These are phyloP conservation scores for Helleia helle DNA, from an alignment of 2,888 invertebrate genomes.

Conservation along the genomic window DNA sequence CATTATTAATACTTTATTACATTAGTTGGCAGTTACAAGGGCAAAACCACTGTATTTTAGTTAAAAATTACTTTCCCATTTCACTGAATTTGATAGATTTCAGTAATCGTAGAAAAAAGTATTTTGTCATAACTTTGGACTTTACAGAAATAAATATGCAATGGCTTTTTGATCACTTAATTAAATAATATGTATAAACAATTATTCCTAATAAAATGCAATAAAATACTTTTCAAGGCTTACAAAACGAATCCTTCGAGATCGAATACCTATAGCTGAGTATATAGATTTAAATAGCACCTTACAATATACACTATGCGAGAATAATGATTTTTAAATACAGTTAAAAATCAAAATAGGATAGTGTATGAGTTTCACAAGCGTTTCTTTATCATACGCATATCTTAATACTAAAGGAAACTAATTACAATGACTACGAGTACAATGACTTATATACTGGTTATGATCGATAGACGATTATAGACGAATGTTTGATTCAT, in stretches of 20 bases:
- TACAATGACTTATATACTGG: slow-evolving; percentile 21
- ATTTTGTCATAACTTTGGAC: no score
- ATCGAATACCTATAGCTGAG: neutral
- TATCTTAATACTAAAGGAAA: no score
- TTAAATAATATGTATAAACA: neutral
- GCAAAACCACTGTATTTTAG: neutral
- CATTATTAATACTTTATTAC: neutral
- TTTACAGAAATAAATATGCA: neutral
- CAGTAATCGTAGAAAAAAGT: no score
- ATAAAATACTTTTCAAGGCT: neutral
- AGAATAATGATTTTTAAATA: no score
- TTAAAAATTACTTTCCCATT: no score
- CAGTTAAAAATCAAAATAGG: neutral
- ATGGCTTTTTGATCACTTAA: neutral
- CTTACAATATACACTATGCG: neutral
- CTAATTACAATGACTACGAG: slow-evolving; percentile 16
- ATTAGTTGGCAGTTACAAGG: slow-evolving; percentile 5
- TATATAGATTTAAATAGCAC: slow-evolving; percentile 2
- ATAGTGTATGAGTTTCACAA: slow-evolving; percentile 15
- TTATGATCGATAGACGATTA: slow-evolving; percentile 7
- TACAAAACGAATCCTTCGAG: neutral
- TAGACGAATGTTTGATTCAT: no score
- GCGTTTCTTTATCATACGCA: no score
- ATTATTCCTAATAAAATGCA: slow-evolving; percentile 8
- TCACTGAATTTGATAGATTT: no score